Base-by-base conservation (phyloP, 2,113 vertebrate species). In the Varanus salvator region DNA sequence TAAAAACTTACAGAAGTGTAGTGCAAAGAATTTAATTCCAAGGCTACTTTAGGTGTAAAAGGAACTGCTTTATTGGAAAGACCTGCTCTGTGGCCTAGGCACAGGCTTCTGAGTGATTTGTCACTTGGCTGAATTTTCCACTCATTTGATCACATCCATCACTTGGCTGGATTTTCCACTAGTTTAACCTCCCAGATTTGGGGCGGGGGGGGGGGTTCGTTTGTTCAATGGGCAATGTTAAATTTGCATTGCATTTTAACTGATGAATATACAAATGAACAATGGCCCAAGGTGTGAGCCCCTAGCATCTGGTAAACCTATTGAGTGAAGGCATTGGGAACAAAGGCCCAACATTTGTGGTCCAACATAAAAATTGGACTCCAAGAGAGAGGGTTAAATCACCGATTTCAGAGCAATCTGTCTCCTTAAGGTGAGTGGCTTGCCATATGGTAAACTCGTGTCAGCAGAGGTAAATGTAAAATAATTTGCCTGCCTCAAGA, bases 361-460 rank as follows among this genome's bases (percentile, higher is more conserved):
- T 19, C 75, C 75, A 31, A 48, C n/a, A 7, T n/a, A 80, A 85
- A 64, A 25, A 71, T 90, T 85, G 92, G 89, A 75, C 31, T 60
- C 31, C 34, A 76, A 78, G 25, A 29, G 27, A 78, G 52, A 50
- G 83, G 90, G 50, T 76, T 93, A 89, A 90, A 86, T 84, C 81
- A 88, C 34, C 89, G 29, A 68, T 82, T 85, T 93, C 72, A 91
- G 76, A 89, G 69, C 8, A 78, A 72, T 87, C 80, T 91, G 84
- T 54, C n/a, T 64, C 88, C 92, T 60, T 86, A 54, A 93, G 27
- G 60, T 23, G 34, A 95, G 83, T 89, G 90, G 92, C 94, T 84
- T 85, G 85, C 77, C 94, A 96, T 92, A 95, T 91, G 91, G 90
- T 57, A 94, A 95, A 94, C 76, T 78, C 83, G 75, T 93, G 93